Percentiles rank a stretch among this genome's conserved stretches.
phyloP scores from a whole-genome alignment of 2,113 vertebrate species.

The cat (Felis catus) region DNA sequence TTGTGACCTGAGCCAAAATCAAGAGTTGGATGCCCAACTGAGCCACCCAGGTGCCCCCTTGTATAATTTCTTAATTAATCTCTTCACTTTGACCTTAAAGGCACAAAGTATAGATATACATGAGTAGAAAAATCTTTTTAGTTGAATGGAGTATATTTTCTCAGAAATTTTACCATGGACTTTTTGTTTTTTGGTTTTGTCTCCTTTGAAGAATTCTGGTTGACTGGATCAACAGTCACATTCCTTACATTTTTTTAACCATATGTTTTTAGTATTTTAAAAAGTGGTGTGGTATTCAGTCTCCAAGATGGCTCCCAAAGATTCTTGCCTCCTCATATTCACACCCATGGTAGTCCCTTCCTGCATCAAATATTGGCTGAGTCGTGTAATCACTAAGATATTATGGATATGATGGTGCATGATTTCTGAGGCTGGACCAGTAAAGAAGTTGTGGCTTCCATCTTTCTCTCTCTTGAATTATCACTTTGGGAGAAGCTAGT shows the following conservation, averaged over 20 bases:
- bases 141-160: not conserved
- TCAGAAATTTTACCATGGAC: not conserved
- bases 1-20: too few relatives aligned
- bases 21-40: too few relatives aligned
- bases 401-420: not conserved
- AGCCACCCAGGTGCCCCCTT: not conserved
- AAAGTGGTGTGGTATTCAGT: not conserved
- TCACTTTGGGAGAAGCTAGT: not conserved
- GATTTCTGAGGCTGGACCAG: not conserved
- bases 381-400: not conserved
- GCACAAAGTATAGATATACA: not conserved
- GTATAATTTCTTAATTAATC: conserved; percentile 5
- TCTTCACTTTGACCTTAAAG: conserved; percentile 4
- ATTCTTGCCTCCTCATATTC: not conserved
- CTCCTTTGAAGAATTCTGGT: not conserved
- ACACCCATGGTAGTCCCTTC: not conserved
- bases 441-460: not conserved
- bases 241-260: not conserved
- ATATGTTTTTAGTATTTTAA: not conserved
- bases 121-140: not conserved
- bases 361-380: not conserved
- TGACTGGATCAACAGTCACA: not conserved
- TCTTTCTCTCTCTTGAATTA: not conserved
- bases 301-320: not conserved
- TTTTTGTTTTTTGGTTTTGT: not conserved